Percentiles rank a stretch among this genome's conserved stretches.
Evolutionary conservation across 2,888 invertebrate species (phyloP).

Genomic region (Thelaira solivaga): DNA sequence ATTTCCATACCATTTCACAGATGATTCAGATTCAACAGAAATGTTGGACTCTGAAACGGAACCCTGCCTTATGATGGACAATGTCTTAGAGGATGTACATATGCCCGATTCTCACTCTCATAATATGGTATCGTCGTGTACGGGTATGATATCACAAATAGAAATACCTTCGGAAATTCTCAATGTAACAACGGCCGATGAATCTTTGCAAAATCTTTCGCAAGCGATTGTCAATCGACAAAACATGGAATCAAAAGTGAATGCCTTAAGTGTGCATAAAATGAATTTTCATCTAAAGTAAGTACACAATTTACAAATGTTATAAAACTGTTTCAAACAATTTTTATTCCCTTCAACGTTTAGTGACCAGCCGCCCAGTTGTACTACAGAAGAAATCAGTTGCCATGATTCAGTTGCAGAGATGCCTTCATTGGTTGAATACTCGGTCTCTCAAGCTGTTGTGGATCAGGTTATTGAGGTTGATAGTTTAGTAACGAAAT

Average conservation of each 20-base stretch:
- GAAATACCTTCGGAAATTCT: conserved; percentile 77
- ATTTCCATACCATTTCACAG: conserved; percentile 75
- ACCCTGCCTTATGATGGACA: conserved; percentile 89
- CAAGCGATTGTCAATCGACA: conserved; percentile 87
- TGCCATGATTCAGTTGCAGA: conserved; percentile 78
- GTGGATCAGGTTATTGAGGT: conserved; percentile 86
- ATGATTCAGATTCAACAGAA: conserved; percentile 84
- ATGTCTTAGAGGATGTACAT: conserved; percentile 83
- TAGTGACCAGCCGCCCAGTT: conserved; percentile 67
- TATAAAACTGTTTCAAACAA: background rate
- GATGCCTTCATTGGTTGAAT: conserved; percentile 77
- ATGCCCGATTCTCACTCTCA: conserved; percentile 83
- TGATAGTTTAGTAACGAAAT: conserved; percentile 85
- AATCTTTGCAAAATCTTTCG: conserved; percentile 87
- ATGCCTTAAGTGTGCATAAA: conserved; percentile 75
- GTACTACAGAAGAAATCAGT: conserved; percentile 75
- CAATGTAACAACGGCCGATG: conserved; percentile 75
- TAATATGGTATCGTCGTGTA: conserved; percentile 81
- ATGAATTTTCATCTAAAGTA: conserved; percentile 75
- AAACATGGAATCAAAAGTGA: conserved; percentile 80
- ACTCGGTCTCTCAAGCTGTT: conserved; percentile 79
- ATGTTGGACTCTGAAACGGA: conserved; percentile 90
- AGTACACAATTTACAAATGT: conserved; percentile 38
- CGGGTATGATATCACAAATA: conserved; percentile 79
- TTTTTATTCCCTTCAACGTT: background rate